Conservation (phyloP, 2,888 invertebrate genomes). For the Sylvicola cinctus region DNA sequence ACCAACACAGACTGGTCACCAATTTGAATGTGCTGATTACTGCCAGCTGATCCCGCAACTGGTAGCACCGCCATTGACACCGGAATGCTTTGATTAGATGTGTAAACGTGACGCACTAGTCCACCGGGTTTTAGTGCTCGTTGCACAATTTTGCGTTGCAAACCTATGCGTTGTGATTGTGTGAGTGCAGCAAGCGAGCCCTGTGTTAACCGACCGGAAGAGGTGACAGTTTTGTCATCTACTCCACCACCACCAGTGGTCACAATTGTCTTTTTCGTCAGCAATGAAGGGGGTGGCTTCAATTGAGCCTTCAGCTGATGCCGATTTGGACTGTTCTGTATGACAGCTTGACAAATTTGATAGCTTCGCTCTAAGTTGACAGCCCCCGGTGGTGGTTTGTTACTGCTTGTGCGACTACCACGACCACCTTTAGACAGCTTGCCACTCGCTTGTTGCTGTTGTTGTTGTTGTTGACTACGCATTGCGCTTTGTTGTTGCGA, state of each 20-base stretch:
- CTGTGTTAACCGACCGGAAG: conserved; percentile 6
- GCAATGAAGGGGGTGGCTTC: conserved; percentile 63
- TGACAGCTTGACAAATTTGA: conserved; percentile 84
- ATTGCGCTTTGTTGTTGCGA: conserved; percentile 8
- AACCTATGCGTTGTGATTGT: conserved; percentile 19
- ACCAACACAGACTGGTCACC: background rate
- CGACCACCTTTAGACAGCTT: conserved; percentile 8
- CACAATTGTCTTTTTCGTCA: conserved; percentile 16
- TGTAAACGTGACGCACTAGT: conserved; percentile 38
- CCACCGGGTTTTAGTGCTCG: conserved; percentile 34
- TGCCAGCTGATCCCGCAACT: conserved; percentile 13
- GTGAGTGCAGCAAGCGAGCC: background rate
- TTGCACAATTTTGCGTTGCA: conserved; percentile 30
- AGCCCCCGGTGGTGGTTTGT: conserved; percentile 70
- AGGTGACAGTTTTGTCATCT: conserved; percentile 11
- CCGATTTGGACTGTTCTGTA: conserved; percentile 82
- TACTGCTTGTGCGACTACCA: conserved; percentile 28
- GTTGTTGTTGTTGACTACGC: conserved; percentile 9
- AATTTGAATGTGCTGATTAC: conserved; percentile 9
- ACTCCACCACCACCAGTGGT: conserved; percentile 10
- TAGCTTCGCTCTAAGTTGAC: conserved; percentile 87
- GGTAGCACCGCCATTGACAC: conserved; percentile 33
- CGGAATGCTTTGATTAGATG: conserved; percentile 32
- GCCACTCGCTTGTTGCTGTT: conserved; percentile 12
- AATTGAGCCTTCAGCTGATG: conserved; percentile 69